Conservation (phyloP, 2,888 invertebrate species). For the Tenthredo notha region DNA sequence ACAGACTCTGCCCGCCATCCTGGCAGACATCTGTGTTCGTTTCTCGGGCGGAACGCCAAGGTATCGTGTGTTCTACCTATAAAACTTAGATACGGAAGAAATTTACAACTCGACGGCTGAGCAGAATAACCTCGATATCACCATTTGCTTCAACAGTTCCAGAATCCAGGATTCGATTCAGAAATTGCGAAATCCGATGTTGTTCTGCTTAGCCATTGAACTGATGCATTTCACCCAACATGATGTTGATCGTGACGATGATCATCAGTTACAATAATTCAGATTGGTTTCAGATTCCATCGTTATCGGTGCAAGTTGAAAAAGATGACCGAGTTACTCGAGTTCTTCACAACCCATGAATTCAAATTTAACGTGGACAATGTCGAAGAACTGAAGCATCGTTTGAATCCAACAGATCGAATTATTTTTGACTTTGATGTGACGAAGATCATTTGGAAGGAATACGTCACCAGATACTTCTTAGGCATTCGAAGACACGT, state of each 20-base stretch:
- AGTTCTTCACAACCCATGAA: slow-evolving; percentile 81
- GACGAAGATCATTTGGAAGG: slow-evolving; percentile 18
- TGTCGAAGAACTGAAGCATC: slow-evolving; percentile 71
- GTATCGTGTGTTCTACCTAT: neutral
- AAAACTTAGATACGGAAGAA: neutral
- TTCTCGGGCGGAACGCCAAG: slow-evolving; percentile 2
- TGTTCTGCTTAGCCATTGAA: neutral
- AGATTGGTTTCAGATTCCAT: slow-evolving; percentile 79
- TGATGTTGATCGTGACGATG: neutral
- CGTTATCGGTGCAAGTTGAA: slow-evolving; percentile 79
- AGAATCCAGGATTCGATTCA: no score
- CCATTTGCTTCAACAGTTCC: no score
- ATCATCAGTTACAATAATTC: no score
- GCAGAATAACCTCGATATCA: no score
- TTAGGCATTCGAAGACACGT: slow-evolving; percentile 4
- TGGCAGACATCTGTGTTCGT: neutral
- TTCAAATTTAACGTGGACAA: slow-evolving; percentile 79
- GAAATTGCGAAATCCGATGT: no score
- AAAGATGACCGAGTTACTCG: slow-evolving; percentile 78
- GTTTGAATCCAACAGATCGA: slow-evolving; percentile 68
- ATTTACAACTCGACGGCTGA: no score
- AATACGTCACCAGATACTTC: neutral
- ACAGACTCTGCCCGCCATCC: neutral
- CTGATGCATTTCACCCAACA: neutral
- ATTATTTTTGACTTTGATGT: slow-evolving; percentile 31